Evolutionary conservation across 2,113 vertebrate genomes (phyloP), one percentile per base, ranked within the genome.

Genomic region (Micromys minutus): DNA sequence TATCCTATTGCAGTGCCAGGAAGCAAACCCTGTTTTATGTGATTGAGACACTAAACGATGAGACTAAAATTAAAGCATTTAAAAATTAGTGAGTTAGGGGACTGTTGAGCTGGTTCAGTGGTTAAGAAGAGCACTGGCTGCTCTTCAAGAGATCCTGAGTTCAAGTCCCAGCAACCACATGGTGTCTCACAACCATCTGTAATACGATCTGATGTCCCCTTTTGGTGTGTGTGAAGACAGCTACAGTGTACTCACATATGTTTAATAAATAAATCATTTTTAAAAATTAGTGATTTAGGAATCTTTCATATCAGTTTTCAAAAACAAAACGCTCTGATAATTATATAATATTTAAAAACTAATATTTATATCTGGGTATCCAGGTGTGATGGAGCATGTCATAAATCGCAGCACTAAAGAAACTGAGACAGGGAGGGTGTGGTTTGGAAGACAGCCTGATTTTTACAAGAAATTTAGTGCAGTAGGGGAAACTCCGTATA

Each of bases 261-360:
- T n/a, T n/a, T n/a, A n/a, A n/a, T n/a, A n/a, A n/a, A n/a, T n/a
- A n/a, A n/a, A n/a, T n/a, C n/a, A n/a, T n/a, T n/a, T 80, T 39
- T 79, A 74, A 87, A 87, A 83, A 80, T 76, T 7, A 63, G 34
- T 45, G n/a, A 90, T 80, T 76, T 55, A 45, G 22, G 45, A 87
- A 31, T 91, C 34, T 77, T 80, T 52, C 7, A 92, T 2, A 19
- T 10, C 45, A 84, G 74, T 74, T 61, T 4, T 6, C 72, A 69
- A 87, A 91, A 75, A 2, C 12, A 95, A 4, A n/a, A n/a, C n/a
- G n/a, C n/a, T n/a, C n/a, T n/a, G n/a, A n/a, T n/a, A n/a, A n/a
- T n/a, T n/a, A n/a, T n/a, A n/a, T n/a, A 34, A 63, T 42, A 5
- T 63, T 89, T 87, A 75, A 94, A 95, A 91, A 90, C 88, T n/a